phyloP scores from a whole-genome alignment of 1,140 invertebrate genomes.

The Drosophila setifemur region DNA sequence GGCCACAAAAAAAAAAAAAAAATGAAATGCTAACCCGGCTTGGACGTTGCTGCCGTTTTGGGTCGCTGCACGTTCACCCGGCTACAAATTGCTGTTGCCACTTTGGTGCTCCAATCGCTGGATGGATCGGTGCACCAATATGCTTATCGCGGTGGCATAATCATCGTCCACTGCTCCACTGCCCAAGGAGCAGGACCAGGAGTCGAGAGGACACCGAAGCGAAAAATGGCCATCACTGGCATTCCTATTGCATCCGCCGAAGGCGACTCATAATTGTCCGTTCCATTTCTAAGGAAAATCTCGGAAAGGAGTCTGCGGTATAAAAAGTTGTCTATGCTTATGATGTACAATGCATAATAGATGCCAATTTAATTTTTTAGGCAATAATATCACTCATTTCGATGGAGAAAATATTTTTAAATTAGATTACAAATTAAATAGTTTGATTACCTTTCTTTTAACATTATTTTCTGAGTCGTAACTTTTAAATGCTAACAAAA shows the following conservation, averaged over 20 bases:
- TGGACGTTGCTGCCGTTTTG: conserved; percentile 67
- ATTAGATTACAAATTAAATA: not conserved
- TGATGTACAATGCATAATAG: not conserved
- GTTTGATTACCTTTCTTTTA: not conserved
- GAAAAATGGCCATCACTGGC: conserved; percentile 20
- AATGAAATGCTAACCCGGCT: conserved; percentile 31
- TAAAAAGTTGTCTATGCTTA: conserved; percentile 8
- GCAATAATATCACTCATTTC: not conserved
- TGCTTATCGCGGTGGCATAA: conserved; percentile 66
- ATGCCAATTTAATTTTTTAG: not conserved
- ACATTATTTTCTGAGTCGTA: too few relatives aligned
- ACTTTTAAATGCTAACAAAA: too few relatives aligned
- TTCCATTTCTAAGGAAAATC: conserved; percentile 21
- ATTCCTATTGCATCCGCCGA: conserved; percentile 13
- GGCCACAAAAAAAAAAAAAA: conserved; percentile 40
- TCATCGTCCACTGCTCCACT: conserved; percentile 30
- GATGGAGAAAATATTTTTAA: not conserved
- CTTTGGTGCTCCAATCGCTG: conserved; percentile 64
- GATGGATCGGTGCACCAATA: conserved; percentile 55
- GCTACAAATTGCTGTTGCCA: conserved; percentile 80
- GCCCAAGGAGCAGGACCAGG: conserved; percentile 4
- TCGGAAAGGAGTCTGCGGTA: conserved; percentile 6
- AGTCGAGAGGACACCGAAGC: conserved; percentile 2
- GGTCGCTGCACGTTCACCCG: conserved; percentile 71
- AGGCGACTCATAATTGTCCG: conserved; percentile 26